phyloP scores from a whole-genome alignment of 2,113 vertebrate species.

The Vulpes vulpes region DNA sequence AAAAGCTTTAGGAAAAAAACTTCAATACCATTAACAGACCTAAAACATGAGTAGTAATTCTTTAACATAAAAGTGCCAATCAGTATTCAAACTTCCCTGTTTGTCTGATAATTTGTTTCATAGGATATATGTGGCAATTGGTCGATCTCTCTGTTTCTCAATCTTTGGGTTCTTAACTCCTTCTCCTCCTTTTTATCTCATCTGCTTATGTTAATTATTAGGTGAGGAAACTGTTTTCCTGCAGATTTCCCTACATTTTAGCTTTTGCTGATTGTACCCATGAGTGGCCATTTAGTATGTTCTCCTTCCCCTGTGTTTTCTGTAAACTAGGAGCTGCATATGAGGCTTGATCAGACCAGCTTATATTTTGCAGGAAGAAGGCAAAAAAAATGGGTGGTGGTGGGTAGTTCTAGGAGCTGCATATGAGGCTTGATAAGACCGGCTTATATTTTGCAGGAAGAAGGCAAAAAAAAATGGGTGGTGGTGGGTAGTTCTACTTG shows the following conservation, averaged over 20 bases:
- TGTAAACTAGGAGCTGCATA: background rate
- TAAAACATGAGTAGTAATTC: background rate
- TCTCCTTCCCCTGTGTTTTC: background rate
- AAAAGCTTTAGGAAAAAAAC: background rate
- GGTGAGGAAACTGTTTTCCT: background rate
- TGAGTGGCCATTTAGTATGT: background rate
- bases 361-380: background rate
- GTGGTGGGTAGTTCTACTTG: background rate
- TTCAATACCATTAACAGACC: background rate
- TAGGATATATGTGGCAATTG: background rate
- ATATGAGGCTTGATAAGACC: background rate
- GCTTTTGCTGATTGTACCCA: background rate
- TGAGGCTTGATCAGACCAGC: background rate
- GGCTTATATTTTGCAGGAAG: background rate
- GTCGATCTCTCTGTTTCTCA: background rate
- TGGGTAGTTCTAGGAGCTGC: background rate
- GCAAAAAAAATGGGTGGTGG: background rate
- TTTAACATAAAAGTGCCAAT: background rate
- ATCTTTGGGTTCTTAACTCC: background rate
- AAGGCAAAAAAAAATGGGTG: background rate
- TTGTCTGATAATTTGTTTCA: background rate
- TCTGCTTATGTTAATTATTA: background rate
- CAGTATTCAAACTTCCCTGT: background rate
- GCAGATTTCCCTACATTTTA: background rate
- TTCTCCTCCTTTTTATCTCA: background rate